Percentiles rank a stretch among this genome's conserved stretches.
phyloP scores from a whole-genome alignment of 2,888 invertebrate species.

The Drosophila histrio region DNA sequence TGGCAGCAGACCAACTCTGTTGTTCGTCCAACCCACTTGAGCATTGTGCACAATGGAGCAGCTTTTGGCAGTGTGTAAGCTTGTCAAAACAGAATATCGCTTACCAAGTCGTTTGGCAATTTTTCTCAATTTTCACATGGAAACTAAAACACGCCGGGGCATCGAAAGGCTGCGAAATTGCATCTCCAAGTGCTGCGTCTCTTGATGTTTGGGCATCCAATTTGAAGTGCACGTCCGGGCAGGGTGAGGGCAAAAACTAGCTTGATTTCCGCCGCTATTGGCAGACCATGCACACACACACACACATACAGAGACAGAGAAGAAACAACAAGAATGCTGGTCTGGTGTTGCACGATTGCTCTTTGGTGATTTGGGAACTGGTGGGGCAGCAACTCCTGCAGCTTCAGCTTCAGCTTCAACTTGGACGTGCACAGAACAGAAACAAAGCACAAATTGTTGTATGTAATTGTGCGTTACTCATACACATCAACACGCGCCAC shows the following conservation, averaged over 20 bases:
- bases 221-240: slow-evolving; percentile 54
- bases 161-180: slow-evolving; percentile 50
- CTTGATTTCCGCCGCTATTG: slow-evolving; percentile 42
- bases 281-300: slow-evolving; percentile 11
- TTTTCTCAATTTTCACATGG: slow-evolving; percentile 81
- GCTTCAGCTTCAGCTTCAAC: slow-evolving; percentile 12
- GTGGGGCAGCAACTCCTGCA: background rate
- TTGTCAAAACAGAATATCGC: slow-evolving; percentile 75
- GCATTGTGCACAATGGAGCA: slow-evolving; percentile 33
- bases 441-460: slow-evolving; percentile 80
- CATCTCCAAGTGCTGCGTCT: slow-evolving; percentile 37
- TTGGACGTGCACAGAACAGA: slow-evolving; percentile 61
- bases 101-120: slow-evolving; percentile 80
- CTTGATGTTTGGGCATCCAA: slow-evolving; percentile 76
- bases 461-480: slow-evolving; percentile 79
- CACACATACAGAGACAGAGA: background rate
- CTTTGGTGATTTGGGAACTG: slow-evolving; percentile 73
- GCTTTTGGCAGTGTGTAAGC: slow-evolving; percentile 28
- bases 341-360: slow-evolving; percentile 66
- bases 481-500: slow-evolving; percentile 55
- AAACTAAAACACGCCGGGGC: slow-evolving; percentile 46
- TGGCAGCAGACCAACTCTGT: slow-evolving; percentile 69
- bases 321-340: slow-evolving; percentile 13
- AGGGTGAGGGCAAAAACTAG: slow-evolving; percentile 8
- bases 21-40: slow-evolving; percentile 49